Base-by-base conservation (phyloP, 2,113 vertebrate genomes). In the Gambusia affinis region DNA sequence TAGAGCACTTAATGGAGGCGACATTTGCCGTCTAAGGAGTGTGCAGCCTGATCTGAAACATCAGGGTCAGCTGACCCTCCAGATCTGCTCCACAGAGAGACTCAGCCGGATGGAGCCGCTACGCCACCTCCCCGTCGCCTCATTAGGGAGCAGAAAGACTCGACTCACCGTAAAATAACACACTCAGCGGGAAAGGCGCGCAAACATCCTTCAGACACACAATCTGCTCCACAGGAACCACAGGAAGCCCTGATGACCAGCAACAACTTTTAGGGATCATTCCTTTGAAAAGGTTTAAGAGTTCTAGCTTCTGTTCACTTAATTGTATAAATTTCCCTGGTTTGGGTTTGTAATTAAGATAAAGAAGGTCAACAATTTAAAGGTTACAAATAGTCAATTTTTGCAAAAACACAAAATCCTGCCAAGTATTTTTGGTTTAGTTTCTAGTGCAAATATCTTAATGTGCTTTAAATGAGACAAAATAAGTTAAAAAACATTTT, bases 181-280 rank as follows among this genome's bases (percentile, higher is more conserved):
- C 65, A 67, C 91, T 72, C 92, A 90, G 90, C 86, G 63, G 90
- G 92, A 84, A 24, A 70, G 82, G 81, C 86, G 70, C 75, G 79
- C 82, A 73, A 75, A 92, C 91, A 89, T 92, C 90, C 84, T 83
- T 60, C 60, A 73, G 47, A 69, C 74, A 67, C 74, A 65, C 60
- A 44, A 27, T 61, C 60, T 61, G 65, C 66, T n/a, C 33, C 39
- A 19, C 65, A 69, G 8, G 4, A 42, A 27, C 70, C 12, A 27
- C n/a, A 12, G 44, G 31, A 67, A 19, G 27, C 3, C 28, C 28
- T 67, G 37, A 54, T 2, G 33, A 61, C 68, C 47, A 15, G 15
- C 24, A n/a, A 2, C 27, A 5, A 22, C 0, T 65, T 64, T 60
- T 64, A 64, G 67, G 73, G 27, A 24, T 8, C 22, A 4, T 64